Evolutionary conservation across 2,797 vertebrate species (phyloP), one percentile per base, ranked within the genome.

Genomic region (Discoglossus pictus): DNA sequence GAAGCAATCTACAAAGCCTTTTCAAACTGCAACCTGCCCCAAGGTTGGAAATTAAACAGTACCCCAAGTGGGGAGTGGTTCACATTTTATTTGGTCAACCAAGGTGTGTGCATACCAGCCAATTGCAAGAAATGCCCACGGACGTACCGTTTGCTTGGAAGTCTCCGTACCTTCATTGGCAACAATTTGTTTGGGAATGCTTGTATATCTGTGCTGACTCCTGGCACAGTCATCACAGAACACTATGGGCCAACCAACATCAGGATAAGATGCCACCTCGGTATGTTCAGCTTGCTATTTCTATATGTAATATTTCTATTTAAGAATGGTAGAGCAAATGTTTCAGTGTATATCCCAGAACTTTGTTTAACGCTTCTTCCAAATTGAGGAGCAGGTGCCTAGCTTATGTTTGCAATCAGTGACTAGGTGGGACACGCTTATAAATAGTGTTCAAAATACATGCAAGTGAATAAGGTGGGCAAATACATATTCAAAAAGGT

Each of bases 181-280:
- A 97, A 97, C 92, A 99, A 99, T 48, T 92, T 98, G 76, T 99
- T 99, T 54, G 96, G 97, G 54, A 98, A 98, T 1, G 97, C 96
- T 4, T 97, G 96, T 85, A 94, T 99, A 90, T 98, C 95, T 0
- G 89, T 99, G 74, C 91, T 99, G 75, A 93, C 87, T 48, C 96
- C 97, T 0, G 96, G 96, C 50, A 91, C 95, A 0, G 88, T 94
- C 74, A 95, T 98, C 59, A 84, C 91, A 0, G 96, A 98, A 83
- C 96, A 97, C 76, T 98, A 99, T 0, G 97, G 97, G 1, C 96
- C 96, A 46, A 98, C 96, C 68, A 99, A 99, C 72, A 94, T 98
- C 81, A 88, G 97, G 52, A 87, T 99, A 82, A 93, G 97, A 64
- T 98, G 97, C 90, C 97, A 98, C 77, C 84, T 99, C 48, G 97